phyloP scores from a whole-genome alignment of 2,888 invertebrate genomes.

The Caenorhabditis sinica region DNA sequence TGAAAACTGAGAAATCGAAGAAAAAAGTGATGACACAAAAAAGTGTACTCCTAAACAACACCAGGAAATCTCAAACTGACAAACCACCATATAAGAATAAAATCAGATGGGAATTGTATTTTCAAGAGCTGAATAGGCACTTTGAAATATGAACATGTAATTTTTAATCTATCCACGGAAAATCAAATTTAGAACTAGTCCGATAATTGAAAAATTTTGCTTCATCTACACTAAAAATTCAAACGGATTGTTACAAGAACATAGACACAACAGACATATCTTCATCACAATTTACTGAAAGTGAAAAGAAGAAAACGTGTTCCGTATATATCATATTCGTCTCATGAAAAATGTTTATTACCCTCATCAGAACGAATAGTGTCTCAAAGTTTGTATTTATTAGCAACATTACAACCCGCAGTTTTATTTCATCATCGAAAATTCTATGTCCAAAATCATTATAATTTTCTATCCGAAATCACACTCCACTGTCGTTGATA shows the following conservation, averaged over 20 bases:
- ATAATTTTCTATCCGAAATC: constrained; percentile 17
- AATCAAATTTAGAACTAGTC: no score
- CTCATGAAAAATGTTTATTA: neutral
- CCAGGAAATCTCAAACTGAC: neutral
- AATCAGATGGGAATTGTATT: no score
- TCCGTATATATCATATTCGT: neutral
- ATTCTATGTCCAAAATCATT: neutral
- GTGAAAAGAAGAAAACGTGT: neutral
- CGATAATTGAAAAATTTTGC: no score
- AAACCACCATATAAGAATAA: no score
- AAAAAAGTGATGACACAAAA: neutral
- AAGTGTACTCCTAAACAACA: neutral
- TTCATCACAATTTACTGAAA: no score
- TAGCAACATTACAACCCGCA: neutral
- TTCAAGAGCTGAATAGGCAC: no score
- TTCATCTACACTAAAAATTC: no score
- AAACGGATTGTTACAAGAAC: no score
- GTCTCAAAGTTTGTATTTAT: neutral
- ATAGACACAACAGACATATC: no score
- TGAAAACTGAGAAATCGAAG: neutral
- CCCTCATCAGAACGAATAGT: neutral
- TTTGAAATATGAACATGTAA: no score
- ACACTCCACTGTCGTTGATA: constrained; percentile 60
- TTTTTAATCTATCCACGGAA: no score
- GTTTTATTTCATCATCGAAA: neutral